Base-by-base conservation (phyloP, 2,113 vertebrate species). In the Chelonoidis abingdonii region DNA sequence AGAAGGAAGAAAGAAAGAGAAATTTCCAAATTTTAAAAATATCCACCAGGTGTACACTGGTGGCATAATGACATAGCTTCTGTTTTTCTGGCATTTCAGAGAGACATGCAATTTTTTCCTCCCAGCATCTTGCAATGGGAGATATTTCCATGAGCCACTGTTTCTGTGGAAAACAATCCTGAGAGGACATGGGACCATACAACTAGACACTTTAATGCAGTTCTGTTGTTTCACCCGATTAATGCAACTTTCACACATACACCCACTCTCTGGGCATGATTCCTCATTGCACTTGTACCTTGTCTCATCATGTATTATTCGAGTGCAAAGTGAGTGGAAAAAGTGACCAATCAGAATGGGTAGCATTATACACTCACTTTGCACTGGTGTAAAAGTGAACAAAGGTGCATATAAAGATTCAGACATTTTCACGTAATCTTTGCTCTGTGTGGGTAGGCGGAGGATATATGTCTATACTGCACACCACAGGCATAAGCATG, bases 11-110 rank as follows among this genome's bases (percentile, higher is more conserved):
- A 89, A 62, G 38, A 76, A 76, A 76, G 41, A 38, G 93, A 97
- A 97, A 83, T 97, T 87, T 87, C 56, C 87, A 65, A 79, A 72
- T 91, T 93, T 95, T 91, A 69, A 91, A 88, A 92, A 90, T 89
- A 41, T 75, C 84, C 69, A 27, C 72, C 59, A 82, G 88, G 47
- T 53, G 72, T 50, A 91, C 50, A 75, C 44, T 88, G 62, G 86
- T 78, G 75, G 19, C 38, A 69, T 44, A 27, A 49, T 89, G 50
- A 92, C 76, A 89, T n/a, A 35, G n/a, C 91, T 95, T 95, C 84
- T 79, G 83, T 95, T 94, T 91, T 83, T 47, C 82, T 95, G 91
- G 90, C 89, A 93, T 92, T 72, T 84, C 38, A 93, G 87, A 75
- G 50, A 29, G 47, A 50, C 86, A 86, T 0, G 4, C 57, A 86